Base-by-base conservation (phyloP, 1,140 invertebrate species). In the Cotesia typhae region DNA sequence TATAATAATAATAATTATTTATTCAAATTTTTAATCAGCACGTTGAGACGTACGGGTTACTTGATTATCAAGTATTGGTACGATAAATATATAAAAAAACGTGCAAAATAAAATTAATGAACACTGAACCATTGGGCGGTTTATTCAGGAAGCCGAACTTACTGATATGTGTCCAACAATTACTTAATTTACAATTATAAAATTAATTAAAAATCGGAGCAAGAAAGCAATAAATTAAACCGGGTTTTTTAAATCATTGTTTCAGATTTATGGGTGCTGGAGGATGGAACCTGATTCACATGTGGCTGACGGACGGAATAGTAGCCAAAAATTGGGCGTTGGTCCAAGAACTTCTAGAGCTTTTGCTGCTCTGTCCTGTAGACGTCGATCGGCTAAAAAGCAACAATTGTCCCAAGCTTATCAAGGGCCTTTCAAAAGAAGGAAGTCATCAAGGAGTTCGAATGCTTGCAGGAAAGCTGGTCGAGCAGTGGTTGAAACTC, bases 401-500 rank as follows among this genome's bases (percentile, higher is more conserved):
- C 74, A 98, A 98, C 83, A 94, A 93, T 76, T 93, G 94, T 76
- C 95, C 96, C 1, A 96, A 96, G 86, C 87, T 96, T 51, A 93
- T 98, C 20, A 98, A 98, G 86, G 92, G 92, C 28, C 86, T 98
- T 4, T 94, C 94, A 10, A 96, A 95, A 79, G 92, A 94, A 79
- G 92, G 91, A 63, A 91, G 91, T 78, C 90, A 94, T 81, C 90
- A 92, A 87, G 92, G 88, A 79, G 92, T 94, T 36, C 89, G 91
- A 78, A 85, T 89, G 59, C 82, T 96, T 72, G 94, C 95, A 14
- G 90, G 90, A 65, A 91, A 92, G 80, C 87, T 97, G 55, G 95
- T 97, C n/a, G 92, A 95, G 76, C 92, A 94, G 83, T 98, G 96
- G 96, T 89, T 96, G 77, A 93, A 93, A 78, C 92, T 95, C 70